Evolutionary conservation across 2,113 vertebrate species (phyloP).

Genomic region (Heterotilapia buettikoferi): DNA sequence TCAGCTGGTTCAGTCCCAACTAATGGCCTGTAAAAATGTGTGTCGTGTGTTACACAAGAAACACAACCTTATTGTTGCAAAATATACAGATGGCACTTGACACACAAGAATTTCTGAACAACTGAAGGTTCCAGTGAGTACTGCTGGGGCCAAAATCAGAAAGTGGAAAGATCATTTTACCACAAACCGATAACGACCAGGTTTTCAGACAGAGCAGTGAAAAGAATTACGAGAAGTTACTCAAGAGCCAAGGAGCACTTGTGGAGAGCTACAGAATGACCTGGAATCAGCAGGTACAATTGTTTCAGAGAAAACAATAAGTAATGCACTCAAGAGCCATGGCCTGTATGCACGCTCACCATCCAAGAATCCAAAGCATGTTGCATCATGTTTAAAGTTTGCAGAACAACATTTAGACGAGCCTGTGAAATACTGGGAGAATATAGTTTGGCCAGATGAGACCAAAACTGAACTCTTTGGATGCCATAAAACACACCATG

Average conservation of each 20-base stretch:
- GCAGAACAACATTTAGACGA: background rate
- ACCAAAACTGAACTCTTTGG: background rate
- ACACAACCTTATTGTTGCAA: background rate
- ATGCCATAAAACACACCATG: background rate
- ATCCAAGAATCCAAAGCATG: background rate
- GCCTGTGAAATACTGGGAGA: background rate
- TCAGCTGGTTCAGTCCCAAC: background rate
- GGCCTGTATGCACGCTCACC: background rate
- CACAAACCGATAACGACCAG: background rate
- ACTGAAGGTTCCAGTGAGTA: background rate
- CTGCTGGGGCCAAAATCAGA: background rate
- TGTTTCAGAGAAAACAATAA: background rate
- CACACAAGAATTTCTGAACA: background rate
- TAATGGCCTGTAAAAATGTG: background rate
- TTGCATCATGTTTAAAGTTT: background rate
- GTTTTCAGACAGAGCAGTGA: background rate
- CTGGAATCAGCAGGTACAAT: background rate
- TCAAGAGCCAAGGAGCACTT: background rate
- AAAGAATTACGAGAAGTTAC: background rate
- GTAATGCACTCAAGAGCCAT: background rate
- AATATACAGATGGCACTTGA: background rate
- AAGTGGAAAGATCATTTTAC: background rate
- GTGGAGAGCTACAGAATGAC: background rate
- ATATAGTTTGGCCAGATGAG: background rate
- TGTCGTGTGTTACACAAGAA: background rate